A percentile compares a stretch with the other conserved stretches of the same genome.
Evolutionary conservation across 2,888 invertebrate species (phyloP).

Genomic region (Diaprepes abbreviatus): DNA sequence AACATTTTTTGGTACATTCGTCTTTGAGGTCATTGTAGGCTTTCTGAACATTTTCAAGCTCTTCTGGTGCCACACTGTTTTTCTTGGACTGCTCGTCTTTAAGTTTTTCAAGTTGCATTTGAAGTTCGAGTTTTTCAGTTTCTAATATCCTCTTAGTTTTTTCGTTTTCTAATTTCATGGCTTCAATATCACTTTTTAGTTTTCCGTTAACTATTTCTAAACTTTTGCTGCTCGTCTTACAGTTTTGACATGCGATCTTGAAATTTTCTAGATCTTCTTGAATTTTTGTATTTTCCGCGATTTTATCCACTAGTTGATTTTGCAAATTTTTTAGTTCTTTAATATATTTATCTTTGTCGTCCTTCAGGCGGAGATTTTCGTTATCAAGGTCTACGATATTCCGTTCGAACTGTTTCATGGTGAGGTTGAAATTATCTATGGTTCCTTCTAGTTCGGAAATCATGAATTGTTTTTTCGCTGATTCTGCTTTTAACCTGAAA

Average conservation of each 20-base stretch:
- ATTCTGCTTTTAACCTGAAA: conserved; percentile 37
- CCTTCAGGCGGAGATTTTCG: conserved; percentile 35
- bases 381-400: conserved; percentile 21
- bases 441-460: conserved; percentile 43
- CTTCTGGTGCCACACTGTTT: neutral
- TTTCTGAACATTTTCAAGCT: conserved; percentile 21
- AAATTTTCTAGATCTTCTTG: neutral
- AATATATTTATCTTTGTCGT: conserved; percentile 1
- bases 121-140: conserved; percentile 8
- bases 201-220: conserved; percentile 21
- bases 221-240: neutral
- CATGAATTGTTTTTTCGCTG: conserved; percentile 43
- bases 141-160: neutral
- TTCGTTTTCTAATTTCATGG: conserved; percentile 1
- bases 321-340: conserved; percentile 4
- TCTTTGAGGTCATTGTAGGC: conserved; percentile 32
- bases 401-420: conserved; percentile 39
- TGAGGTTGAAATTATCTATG: conserved; percentile 36
- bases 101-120: conserved; percentile 17
- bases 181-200: conserved; percentile 11
- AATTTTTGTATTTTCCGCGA: conserved; percentile 1
- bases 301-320: conserved; percentile 1
- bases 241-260: neutral
- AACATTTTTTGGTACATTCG: conserved; percentile 7
- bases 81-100: neutral